These are phyloP conservation scores for Drosophila persimilis DNA, from an alignment of 1,140 invertebrate species.

Conservation along the genomic window DNA sequence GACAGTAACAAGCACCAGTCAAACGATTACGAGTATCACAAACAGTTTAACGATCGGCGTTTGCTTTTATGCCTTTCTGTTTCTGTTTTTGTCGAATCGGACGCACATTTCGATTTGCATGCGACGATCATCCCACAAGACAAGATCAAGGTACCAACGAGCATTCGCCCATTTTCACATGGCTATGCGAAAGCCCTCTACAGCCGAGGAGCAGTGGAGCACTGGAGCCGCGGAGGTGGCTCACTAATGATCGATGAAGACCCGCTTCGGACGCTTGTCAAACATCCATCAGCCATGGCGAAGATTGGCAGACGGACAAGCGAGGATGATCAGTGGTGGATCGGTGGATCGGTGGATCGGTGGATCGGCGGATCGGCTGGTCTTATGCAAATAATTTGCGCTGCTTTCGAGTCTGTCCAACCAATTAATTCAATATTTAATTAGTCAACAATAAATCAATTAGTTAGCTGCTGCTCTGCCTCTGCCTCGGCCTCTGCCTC, in stretches of 20 bases:
- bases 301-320: constrained; percentile 4
- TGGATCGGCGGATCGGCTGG: constrained; percentile 23
- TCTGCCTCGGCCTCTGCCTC: background rate
- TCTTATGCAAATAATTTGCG: constrained; percentile 71
- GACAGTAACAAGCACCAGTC: constrained; percentile 17
- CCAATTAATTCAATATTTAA: constrained; percentile 81
- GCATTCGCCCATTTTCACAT: constrained; percentile 37
- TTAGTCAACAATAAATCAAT: constrained; percentile 81
- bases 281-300: constrained; percentile 56
- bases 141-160: constrained; percentile 62
- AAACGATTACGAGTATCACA: constrained; percentile 65
- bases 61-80: constrained; percentile 50
- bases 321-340: constrained; percentile 10
- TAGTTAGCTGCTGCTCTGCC: constrained; percentile 46
- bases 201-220: no score
- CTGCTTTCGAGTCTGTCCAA: constrained; percentile 46
- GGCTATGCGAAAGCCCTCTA: constrained; percentile 8
- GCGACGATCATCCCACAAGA: constrained; percentile 34
- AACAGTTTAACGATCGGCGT: constrained; percentile 65
- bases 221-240: background rate
- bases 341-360: background rate
- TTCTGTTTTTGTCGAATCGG: constrained; percentile 6
- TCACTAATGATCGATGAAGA: constrained; percentile 42
- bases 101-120: constrained; percentile 62
- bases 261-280: constrained; percentile 53